Evolutionary conservation across 2,113 vertebrate species (phyloP).

Genomic region (Theristicus caerulescens): DNA sequence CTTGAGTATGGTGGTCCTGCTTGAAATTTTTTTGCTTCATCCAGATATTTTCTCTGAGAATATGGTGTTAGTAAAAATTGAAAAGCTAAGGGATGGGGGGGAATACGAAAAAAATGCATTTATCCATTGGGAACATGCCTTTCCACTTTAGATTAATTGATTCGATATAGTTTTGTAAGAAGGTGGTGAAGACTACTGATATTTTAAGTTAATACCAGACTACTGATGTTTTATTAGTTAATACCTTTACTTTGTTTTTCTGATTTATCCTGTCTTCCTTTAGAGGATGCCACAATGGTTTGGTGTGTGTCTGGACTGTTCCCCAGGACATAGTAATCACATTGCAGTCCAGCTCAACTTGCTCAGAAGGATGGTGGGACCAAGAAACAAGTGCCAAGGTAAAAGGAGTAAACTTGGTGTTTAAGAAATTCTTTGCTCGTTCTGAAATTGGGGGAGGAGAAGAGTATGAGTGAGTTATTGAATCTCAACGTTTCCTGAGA

Average conservation of each 20-base stretch:
- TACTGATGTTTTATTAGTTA: background rate
- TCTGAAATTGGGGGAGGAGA: background rate
- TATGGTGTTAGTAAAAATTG: background rate
- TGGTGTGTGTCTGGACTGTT: conserved; percentile 93
- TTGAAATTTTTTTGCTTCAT: background rate
- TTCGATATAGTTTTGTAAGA: background rate
- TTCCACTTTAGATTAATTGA: background rate
- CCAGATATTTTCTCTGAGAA: background rate
- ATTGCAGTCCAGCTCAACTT: conserved; percentile 72
- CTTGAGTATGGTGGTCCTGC: background rate
- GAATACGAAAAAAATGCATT: background rate
- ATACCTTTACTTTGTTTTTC: background rate
- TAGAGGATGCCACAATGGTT: conserved; percentile 95
- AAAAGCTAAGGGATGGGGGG: background rate
- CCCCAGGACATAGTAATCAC: conserved; percentile 79
- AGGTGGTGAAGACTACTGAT: background rate
- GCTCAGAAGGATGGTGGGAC: conserved; percentile 88
- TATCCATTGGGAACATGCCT: background rate
- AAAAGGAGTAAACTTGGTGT: background rate
- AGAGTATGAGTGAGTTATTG: background rate
- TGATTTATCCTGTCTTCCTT: conserved; percentile 16
- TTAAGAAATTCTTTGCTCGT: background rate
- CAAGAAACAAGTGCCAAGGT: conserved; percentile 75
- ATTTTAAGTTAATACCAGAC: background rate
- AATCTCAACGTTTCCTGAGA: background rate